Conservation (phyloP, 2,797 vertebrate genomes). For the Octomys mimax region DNA sequence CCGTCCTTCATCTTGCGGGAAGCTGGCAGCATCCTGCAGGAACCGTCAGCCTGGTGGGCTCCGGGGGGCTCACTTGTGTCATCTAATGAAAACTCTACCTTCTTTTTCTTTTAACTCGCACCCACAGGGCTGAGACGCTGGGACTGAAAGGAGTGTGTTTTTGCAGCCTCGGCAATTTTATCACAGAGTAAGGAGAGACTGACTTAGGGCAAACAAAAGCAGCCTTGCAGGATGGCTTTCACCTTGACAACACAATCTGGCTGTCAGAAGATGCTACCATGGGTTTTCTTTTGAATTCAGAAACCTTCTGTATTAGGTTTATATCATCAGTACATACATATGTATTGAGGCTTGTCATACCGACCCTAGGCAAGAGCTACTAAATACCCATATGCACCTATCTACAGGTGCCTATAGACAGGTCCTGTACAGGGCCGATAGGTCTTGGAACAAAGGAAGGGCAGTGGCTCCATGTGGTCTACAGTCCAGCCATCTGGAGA, state of each 20-base stretch:
- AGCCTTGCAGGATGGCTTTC: background rate
- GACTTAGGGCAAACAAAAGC: background rate
- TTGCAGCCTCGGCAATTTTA: slow-evolving; percentile 58
- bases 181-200: background rate
- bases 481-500: background rate
- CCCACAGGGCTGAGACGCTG: slow-evolving; percentile 70
- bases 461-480: background rate
- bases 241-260: background rate
- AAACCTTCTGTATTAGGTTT: background rate
- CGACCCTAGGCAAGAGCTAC: background rate
- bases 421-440: too few species aligned
- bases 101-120: background rate
- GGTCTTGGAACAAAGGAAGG: background rate
- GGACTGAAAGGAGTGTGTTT: background rate
- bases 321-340: background rate
- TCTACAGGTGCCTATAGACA: background rate
- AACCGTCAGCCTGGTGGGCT: slow-evolving; percentile 18
- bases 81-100: slow-evolving; percentile 30
- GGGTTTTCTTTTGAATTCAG: slow-evolving; percentile 13
- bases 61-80: background rate
- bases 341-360: background rate
- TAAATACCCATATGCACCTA: background rate
- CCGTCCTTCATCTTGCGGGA: background rate
- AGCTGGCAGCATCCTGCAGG: slow-evolving; percentile 14
- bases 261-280: background rate